Evolutionary conservation across 1,140 invertebrate species (phyloP), one percentile per base, ranked within the genome.

Genomic region (Zaprionus inermis): DNA sequence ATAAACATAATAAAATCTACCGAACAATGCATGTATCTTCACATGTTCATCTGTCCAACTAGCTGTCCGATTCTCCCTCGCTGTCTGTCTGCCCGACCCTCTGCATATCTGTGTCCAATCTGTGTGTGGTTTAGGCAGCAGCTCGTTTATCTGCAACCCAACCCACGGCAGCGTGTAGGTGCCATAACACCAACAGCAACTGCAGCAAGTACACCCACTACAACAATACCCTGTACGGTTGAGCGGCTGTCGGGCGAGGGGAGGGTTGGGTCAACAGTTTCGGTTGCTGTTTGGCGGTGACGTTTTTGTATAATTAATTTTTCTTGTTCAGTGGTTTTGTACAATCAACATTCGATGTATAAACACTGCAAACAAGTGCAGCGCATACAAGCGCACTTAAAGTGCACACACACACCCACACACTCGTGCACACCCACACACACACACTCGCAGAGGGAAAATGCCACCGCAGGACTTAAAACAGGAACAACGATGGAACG

Each of bases 251-350:
- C n/a, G 60, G 22, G 14, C 16, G 36, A 12, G 60, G 22, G 36
- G n/a, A 10, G 20, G 44, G 44, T 58, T 85, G 78, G 81, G 82
- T 85, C 82, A 86, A 88, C 83, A 82, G 79, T 86, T 82, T 82
- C 83, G 79, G 83, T 76, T 89, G 83, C 79, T 86, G 83, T 86
- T 86, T 86, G 79, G 83, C 82, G 83, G 82, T 82, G 83, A 88
- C 83, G 83, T 85, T 90, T 90, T 90, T 90, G 86, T 90, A 90
- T 90, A 90, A 90, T 90, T 90, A 90, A 90, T 90, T 90, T 90
- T 90, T 90, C 85, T 90, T 90, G 85, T 90, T 90, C 85, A 90
- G 85, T 90, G 85, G 85, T 90, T 90, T 90, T 85, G 81, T 90
- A 90, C 85, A 90, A 90, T 90, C 84, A 89, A 84, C 84, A 84